These are phyloP conservation scores for Gallinago solitaria DNA, from an alignment of 2,797 vertebrate genomes.

Conservation along the genomic window DNA sequence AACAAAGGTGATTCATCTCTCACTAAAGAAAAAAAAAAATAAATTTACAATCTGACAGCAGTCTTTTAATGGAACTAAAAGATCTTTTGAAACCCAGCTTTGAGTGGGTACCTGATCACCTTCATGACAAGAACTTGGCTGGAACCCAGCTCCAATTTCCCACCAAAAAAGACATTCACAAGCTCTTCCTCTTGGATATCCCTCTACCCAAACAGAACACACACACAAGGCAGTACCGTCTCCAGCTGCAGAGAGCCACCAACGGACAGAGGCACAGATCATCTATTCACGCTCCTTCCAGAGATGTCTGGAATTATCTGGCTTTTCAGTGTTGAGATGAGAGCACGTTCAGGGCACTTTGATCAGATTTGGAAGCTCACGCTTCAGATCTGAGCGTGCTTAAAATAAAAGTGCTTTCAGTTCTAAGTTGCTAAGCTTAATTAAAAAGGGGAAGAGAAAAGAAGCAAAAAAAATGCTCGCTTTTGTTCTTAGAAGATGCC, in stretches of 20 bases:
- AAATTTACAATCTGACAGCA: not conserved
- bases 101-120: not conserved
- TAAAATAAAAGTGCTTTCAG: not conserved
- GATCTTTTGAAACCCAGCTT: not conserved
- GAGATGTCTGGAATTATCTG: not conserved
- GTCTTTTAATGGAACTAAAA: not conserved
- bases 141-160: not conserved
- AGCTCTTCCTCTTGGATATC: not conserved
- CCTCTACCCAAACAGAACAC: not conserved
- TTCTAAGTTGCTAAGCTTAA: not conserved
- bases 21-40: not conserved
- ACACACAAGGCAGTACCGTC: not conserved
- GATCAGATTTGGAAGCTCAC: not conserved
- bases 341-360: not conserved
- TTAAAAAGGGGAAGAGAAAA: constrained; percentile 15
- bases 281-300: not conserved
- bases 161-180: not conserved
- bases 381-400: not conserved
- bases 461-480: not conserved
- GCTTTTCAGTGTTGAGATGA: not conserved
- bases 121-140: not conserved
- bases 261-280: not conserved
- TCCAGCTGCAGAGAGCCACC: not conserved
- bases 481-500: not conserved
- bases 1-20: not conserved